These are phyloP conservation scores for Malthinus flaveolus DNA, from an alignment of 2,888 invertebrate species.

Conservation along the genomic window DNA sequence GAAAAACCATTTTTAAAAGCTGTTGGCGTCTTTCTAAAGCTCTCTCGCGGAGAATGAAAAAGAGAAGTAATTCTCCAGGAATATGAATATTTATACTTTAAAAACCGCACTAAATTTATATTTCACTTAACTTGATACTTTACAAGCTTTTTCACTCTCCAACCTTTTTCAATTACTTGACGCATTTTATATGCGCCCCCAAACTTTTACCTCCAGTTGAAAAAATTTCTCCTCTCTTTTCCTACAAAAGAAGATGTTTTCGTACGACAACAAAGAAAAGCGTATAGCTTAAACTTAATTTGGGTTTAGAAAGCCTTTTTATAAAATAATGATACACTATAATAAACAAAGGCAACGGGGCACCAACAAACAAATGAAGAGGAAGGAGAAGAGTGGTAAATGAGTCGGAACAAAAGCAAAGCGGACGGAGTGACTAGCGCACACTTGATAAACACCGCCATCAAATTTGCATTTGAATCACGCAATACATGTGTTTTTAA, in stretches of 20 bases:
- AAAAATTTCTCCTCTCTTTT: background rate
- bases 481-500: slow-evolving; percentile 46
- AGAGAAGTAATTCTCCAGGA: slow-evolving; percentile 36
- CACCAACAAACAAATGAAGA: slow-evolving; percentile 52
- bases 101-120: slow-evolving; percentile 46
- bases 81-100: slow-evolving; percentile 47
- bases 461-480: slow-evolving; percentile 54
- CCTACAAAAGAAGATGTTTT: background rate
- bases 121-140: slow-evolving; percentile 50
- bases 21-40: slow-evolving; percentile 20
- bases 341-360: slow-evolving; percentile 37
- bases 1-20: no score
- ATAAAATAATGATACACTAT: slow-evolving; percentile 17
- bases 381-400: slow-evolving; percentile 52
- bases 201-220: no score
- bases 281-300: slow-evolving; percentile 14
- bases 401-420: slow-evolving; percentile 53
- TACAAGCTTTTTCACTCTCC: slow-evolving; percentile 52
- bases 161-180: slow-evolving; percentile 47
- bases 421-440: slow-evolving; percentile 47
- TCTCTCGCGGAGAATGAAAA: slow-evolving; percentile 22
- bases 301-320: slow-evolving; percentile 11
- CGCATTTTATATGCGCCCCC: background rate
- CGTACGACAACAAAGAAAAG: background rate
- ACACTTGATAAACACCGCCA: slow-evolving; percentile 53